Conservation (phyloP, 1,140 invertebrate species). For the Drosophila quadrilineata region DNA sequence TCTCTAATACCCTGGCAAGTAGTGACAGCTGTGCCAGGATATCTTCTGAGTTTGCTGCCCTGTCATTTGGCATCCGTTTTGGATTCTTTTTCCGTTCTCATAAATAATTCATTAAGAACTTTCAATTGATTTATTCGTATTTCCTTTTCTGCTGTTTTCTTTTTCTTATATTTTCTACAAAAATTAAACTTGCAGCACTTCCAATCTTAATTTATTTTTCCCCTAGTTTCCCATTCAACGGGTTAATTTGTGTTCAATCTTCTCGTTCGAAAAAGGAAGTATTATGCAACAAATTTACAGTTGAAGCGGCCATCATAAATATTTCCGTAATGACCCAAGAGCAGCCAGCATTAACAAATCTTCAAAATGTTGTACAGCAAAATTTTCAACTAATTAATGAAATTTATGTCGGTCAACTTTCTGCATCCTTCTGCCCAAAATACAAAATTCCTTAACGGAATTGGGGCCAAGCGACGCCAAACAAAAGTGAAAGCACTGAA, state of each 20-base stretch:
- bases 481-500: conserved; percentile 2
- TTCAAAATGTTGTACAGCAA: conserved; percentile 46
- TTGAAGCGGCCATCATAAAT: conserved; percentile 44
- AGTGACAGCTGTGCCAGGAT: not conserved
- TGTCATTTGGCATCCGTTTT: too few species aligned
- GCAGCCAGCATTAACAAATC: conserved; percentile 54
- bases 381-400: conserved; percentile 68
- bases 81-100: conserved; percentile 56
- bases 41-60: too few species aligned
- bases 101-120: conserved; percentile 74
- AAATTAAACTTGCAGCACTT: too few species aligned
- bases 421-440: conserved; percentile 6
- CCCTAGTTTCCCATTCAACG: conserved; percentile 4
- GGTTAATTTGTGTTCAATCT: too few species aligned
- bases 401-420: conserved; percentile 72
- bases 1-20: not conserved
- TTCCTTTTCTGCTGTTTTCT: conserved; percentile 20
- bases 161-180: too few species aligned
- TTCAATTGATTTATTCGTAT: conserved; percentile 73
- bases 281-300: conserved; percentile 2
- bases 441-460: conserved; percentile 1
- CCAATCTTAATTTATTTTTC: conserved; percentile 39
- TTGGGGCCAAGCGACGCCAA: conserved; percentile 3
- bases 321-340: conserved; percentile 53
- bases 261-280: not conserved